phyloP scores from a whole-genome alignment of 2,888 invertebrate species.

The Cancer borealis region DNA sequence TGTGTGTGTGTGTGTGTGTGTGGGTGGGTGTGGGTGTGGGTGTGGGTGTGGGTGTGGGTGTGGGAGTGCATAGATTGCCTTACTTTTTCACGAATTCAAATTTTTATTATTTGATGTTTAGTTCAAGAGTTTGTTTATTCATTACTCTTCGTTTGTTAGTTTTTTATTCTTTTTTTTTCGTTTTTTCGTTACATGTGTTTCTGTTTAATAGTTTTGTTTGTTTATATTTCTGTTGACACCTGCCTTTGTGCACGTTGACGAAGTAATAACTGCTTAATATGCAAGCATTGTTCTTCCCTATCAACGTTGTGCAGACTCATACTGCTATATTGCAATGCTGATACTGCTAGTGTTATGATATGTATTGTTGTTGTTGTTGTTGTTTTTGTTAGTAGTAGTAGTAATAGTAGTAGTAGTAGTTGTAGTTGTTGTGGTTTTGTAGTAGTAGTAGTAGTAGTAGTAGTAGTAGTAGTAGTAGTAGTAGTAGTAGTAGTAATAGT shows the following conservation, averaged over 20 bases:
- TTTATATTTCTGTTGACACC: neutral
- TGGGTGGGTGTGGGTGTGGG: neutral
- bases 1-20: slow-evolving; percentile 16
- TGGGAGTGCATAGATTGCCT: neutral
- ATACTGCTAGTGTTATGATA: neutral
- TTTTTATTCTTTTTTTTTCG: neutral
- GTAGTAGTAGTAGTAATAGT: neutral
- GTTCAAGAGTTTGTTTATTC: neutral
- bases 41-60: neutral
- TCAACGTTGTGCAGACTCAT: neutral
- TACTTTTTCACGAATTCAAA: too few species aligned
- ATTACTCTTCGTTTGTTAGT: neutral
- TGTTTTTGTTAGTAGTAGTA: neutral
- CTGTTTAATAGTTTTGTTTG: neutral
- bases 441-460: neutral
- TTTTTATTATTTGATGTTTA: neutral
- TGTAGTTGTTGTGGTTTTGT: too few species aligned
- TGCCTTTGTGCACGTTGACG: neutral
- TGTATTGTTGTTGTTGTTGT: neutral
- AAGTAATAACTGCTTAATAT: neutral
- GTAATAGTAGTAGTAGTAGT: slow-evolving; percentile 7
- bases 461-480: neutral
- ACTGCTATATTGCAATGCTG: neutral
- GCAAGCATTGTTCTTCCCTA: neutral
- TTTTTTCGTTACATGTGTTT: neutral